Conservation (phyloP, 1,140 invertebrate genomes). For the Psilanteris sp. region DNA sequence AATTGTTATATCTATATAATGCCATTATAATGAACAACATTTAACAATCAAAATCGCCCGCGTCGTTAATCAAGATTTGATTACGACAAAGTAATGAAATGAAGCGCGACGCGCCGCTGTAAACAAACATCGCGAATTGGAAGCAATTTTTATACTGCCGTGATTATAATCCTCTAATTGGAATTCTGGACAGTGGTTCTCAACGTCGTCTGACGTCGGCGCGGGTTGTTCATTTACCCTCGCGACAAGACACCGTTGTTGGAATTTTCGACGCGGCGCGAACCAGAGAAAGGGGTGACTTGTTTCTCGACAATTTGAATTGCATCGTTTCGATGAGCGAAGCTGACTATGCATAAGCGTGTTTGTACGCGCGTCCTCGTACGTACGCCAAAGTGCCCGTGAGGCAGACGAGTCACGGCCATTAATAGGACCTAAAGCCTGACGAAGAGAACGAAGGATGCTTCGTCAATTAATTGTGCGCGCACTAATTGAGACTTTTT, state of each 20-base stretch:
- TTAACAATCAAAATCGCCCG: no score
- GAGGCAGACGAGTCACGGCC: slow-evolving; percentile 41
- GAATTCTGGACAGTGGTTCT: slow-evolving; percentile 2
- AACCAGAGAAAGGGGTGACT: slow-evolving; percentile 35
- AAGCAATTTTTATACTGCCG: background rate
- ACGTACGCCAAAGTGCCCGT: slow-evolving; percentile 26
- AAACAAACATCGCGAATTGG: no score
- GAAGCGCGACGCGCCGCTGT: no score
- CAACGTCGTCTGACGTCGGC: background rate
- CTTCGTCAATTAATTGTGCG: slow-evolving; percentile 66
- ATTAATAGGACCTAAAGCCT: slow-evolving; percentile 56
- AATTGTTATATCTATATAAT: no score
- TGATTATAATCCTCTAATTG: background rate
- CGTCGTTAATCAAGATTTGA: no score
- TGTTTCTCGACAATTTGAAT: slow-evolving; percentile 47
- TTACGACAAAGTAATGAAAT: no score
- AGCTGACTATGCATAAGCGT: slow-evolving; percentile 55
- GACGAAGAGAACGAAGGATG: slow-evolving; percentile 46
- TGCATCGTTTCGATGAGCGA: slow-evolving; percentile 45
- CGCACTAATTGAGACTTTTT: slow-evolving; percentile 64
- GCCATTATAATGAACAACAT: no score
- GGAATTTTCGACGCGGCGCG: slow-evolving; percentile 28
- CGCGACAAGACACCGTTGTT: slow-evolving; percentile 21
- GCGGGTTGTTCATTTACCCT: slow-evolving; percentile 23
- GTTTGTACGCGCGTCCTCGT: slow-evolving; percentile 39